A percentile compares a stretch with the other conserved stretches of the same genome.
phyloP scores from a whole-genome alignment of 2,113 vertebrate species.

The Charina bottae region DNA sequence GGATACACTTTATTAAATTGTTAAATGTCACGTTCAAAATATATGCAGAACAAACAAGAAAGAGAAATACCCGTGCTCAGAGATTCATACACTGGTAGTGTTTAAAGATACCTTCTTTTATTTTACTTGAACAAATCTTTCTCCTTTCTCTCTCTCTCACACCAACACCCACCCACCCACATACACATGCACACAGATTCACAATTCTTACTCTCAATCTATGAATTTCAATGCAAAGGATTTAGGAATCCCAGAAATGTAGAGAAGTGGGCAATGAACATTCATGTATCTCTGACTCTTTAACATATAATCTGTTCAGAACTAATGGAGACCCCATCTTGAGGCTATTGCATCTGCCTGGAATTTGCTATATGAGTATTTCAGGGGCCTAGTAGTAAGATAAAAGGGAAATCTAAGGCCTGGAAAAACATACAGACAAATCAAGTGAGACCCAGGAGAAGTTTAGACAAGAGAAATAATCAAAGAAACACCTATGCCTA shows the following conservation, averaged over 20 bases:
- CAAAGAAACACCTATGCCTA: neutral
- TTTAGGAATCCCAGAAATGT: neutral
- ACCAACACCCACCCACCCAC: too few relatives aligned
- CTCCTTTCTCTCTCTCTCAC: too few relatives aligned
- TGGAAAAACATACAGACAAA: neutral
- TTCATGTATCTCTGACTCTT: too few relatives aligned
- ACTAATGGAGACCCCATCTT: neutral
- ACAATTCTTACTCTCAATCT: neutral
- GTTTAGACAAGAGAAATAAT: neutral
- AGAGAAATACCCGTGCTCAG: neutral
- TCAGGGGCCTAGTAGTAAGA: neutral
- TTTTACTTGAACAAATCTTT: neutral
- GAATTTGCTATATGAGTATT: neutral
- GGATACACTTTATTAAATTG: slow-evolving; percentile 1
- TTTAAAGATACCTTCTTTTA: neutral
- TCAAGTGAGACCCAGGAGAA: neutral
- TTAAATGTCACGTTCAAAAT: slow-evolving; percentile 10
- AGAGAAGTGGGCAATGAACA: neutral
- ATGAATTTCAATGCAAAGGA: neutral
- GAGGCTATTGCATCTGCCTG: neutral
- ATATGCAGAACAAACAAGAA: neutral
- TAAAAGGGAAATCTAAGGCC: neutral
- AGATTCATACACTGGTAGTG: neutral
- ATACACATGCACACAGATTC: too few relatives aligned
- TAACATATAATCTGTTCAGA: neutral